A percentile compares a stretch with the other conserved stretches of the same genome.
phyloP scores from a whole-genome alignment of 2,113 vertebrate genomes.

The Rhinolophus sinicus region DNA sequence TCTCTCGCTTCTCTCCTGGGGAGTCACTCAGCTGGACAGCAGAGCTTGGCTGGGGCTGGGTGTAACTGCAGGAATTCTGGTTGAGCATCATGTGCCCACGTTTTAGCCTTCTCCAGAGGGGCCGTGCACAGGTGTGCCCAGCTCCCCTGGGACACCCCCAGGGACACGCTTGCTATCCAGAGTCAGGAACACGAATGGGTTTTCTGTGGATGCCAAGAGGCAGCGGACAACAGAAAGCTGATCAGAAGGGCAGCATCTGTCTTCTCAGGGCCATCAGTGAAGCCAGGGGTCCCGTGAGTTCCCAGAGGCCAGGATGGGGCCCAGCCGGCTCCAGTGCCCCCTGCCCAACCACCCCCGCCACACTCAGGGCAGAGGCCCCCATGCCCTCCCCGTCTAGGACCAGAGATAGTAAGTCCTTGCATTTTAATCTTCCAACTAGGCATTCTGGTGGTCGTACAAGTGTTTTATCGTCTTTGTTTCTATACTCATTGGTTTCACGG shows the following conservation, averaged over 20 bases:
- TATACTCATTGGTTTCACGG: background rate
- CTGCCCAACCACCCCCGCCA: background rate
- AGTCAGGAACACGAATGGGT: background rate
- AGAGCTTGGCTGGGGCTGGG: background rate
- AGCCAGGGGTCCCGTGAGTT: background rate
- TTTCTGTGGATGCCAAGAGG: background rate
- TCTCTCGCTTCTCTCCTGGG: background rate
- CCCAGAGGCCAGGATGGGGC: background rate
- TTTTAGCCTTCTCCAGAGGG: background rate
- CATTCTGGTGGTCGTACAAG: rapidly evolving
- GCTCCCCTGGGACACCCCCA: background rate
- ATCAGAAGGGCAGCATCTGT: background rate
- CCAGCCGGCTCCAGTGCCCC: too few relatives aligned
- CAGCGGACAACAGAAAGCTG: background rate
- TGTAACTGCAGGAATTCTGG: background rate
- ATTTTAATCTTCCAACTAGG: background rate
- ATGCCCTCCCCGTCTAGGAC: background rate
- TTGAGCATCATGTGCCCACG: background rate
- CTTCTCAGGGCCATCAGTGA: background rate
- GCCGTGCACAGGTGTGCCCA: background rate
- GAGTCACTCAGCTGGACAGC: too few relatives aligned
- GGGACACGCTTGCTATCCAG: background rate
- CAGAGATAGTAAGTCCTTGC: background rate
- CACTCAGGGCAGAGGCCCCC: background rate
- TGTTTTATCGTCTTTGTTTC: background rate